Conservation (phyloP, 2,113 vertebrate genomes). For the Syrrhaptes paradoxus region DNA sequence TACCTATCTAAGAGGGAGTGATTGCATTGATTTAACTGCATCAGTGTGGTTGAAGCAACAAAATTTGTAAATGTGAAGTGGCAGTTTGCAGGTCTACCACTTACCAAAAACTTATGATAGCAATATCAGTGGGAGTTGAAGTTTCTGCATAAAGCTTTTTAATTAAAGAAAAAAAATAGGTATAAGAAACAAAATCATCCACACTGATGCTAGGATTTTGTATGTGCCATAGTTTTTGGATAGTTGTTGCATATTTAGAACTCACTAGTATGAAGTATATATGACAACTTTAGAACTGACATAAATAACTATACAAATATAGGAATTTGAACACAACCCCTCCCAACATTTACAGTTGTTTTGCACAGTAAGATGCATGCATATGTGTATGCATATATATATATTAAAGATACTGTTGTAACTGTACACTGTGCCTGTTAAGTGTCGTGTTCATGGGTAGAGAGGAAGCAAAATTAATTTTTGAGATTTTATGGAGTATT, state of each 20-base stretch:
- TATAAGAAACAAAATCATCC: neutral
- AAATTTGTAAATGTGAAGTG: neutral
- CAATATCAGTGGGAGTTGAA: neutral
- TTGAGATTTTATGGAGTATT: neutral
- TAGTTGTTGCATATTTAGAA: neutral
- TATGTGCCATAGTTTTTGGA: neutral
- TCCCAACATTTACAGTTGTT: neutral
- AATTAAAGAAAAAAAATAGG: neutral
- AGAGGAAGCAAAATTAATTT: neutral
- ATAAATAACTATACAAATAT: neutral
- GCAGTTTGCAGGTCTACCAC: neutral
- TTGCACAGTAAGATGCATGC: neutral
- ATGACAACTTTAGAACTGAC: neutral
- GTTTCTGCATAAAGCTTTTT: neutral
- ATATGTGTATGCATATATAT: neutral
- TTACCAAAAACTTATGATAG: neutral
- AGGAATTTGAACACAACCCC: neutral
- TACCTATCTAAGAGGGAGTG: neutral
- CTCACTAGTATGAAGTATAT: neutral
- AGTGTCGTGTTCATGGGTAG: neutral
- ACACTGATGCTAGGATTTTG: neutral
- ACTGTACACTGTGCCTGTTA: neutral
- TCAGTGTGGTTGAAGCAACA: neutral
- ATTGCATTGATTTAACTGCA: neutral
- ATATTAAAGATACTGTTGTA: neutral